Evolutionary conservation across 1,140 invertebrate genomes (phyloP).

Genomic region (Tenebrio molitor): DNA sequence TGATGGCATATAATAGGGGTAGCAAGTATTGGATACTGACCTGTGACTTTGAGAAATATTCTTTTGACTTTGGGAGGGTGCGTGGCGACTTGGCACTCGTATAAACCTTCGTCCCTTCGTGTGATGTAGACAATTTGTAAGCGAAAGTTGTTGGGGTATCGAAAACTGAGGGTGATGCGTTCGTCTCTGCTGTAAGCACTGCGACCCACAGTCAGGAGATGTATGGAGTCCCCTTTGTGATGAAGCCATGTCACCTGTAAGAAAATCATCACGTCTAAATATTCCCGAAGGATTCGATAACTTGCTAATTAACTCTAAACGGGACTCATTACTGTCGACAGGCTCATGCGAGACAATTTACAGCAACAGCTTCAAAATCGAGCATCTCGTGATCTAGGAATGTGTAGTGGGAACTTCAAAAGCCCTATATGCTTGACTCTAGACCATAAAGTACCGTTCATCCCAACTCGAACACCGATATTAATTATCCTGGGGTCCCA

Average conservation of each 20-base stretch:
- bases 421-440: slow-evolving; percentile 17
- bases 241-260: slow-evolving; percentile 85
- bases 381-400: slow-evolving; percentile 18
- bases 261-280: slow-evolving; percentile 35
- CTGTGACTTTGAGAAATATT: slow-evolving; percentile 74
- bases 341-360: slow-evolving; percentile 23
- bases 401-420: slow-evolving; percentile 29
- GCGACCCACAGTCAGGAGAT: slow-evolving; percentile 82
- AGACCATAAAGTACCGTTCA: slow-evolving; percentile 31
- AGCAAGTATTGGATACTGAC: slow-evolving; percentile 58
- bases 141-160: slow-evolving; percentile 89
- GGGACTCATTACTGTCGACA: slow-evolving; percentile 21
- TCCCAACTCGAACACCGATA: slow-evolving; percentile 29
- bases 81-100: slow-evolving; percentile 89
- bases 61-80: slow-evolving; percentile 81
- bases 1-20: no score
- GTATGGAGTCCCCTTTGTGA: slow-evolving; percentile 78
- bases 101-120: slow-evolving; percentile 80
- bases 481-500: slow-evolving; percentile 19
- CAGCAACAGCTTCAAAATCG: slow-evolving; percentile 8
- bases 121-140: slow-evolving; percentile 83
- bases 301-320: slow-evolving; percentile 24
- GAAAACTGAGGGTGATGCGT: slow-evolving; percentile 80
- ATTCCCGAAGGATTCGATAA: not conserved
- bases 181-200: slow-evolving; percentile 82